phyloP scores from a whole-genome alignment of 2,888 invertebrate species.

The Tetrapedia diversipes region DNA sequence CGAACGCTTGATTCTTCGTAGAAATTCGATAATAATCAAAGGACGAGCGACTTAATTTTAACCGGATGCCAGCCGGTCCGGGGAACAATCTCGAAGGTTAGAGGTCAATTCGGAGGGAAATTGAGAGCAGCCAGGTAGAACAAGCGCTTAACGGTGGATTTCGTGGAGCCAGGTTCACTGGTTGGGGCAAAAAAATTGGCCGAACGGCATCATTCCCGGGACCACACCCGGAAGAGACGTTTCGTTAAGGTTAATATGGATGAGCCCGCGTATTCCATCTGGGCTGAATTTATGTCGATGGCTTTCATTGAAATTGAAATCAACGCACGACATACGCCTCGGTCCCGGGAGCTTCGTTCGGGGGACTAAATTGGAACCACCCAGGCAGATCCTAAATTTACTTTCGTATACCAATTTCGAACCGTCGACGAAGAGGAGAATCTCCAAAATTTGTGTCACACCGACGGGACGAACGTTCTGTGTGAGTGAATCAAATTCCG shows the following conservation, averaged over 20 bases:
- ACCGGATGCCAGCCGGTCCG: slow-evolving; percentile 13
- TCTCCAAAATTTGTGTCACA: slow-evolving; percentile 34
- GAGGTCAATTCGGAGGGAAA: slow-evolving; percentile 19
- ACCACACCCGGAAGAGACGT: slow-evolving; percentile 66
- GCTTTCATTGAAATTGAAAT: slow-evolving; percentile 66
- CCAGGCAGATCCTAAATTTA: slow-evolving; percentile 64
- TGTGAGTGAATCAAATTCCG: slow-evolving; percentile 12
- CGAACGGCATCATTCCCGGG: slow-evolving; percentile 46
- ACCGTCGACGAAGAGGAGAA: slow-evolving; percentile 5
- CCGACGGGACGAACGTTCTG: neutral
- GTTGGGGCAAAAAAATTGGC: slow-evolving; percentile 54
- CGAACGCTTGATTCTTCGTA: neutral
- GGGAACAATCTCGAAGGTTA: slow-evolving; percentile 6
- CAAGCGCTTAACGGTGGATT: slow-evolving; percentile 44
- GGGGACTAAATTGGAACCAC: slow-evolving; percentile 70
- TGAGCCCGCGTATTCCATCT: slow-evolving; percentile 62
- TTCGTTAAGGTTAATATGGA: slow-evolving; percentile 69
- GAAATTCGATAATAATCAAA: neutral
- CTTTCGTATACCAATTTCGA: slow-evolving; percentile 37
- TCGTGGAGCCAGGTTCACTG: slow-evolving; percentile 22
- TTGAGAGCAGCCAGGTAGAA: slow-evolving; percentile 21
- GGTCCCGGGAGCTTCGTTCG: slow-evolving; percentile 25
- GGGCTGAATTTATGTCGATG: slow-evolving; percentile 53
- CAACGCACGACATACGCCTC: slow-evolving; percentile 45
- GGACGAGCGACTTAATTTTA: neutral